These are phyloP conservation scores for Sphinx pinastri DNA, from an alignment of 2,888 invertebrate genomes.

Conservation along the genomic window DNA sequence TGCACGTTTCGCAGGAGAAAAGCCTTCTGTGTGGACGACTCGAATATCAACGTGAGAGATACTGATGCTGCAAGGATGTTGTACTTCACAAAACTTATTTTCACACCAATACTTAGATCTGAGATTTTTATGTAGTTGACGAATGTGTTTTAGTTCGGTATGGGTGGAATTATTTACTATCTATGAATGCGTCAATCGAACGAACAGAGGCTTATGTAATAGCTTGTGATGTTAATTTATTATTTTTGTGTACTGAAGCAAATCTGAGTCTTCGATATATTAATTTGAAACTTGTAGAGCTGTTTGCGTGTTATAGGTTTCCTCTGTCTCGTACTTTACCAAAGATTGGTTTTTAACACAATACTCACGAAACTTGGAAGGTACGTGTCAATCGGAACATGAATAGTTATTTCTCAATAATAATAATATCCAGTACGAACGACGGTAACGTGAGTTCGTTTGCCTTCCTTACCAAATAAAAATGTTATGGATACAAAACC, in stretches of 20 bases:
- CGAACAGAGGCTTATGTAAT: slow-evolving; percentile 43
- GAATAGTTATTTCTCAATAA: neutral
- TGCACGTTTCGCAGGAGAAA: slow-evolving; percentile 67
- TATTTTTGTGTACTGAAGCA: slow-evolving; percentile 32
- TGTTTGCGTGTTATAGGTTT: slow-evolving; percentile 14
- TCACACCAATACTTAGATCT: slow-evolving; percentile 68
- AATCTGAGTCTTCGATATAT: slow-evolving; percentile 36
- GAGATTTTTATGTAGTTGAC: slow-evolving; percentile 64
- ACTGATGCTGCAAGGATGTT: slow-evolving; percentile 33
- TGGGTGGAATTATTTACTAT: neutral
- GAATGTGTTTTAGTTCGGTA: slow-evolving; percentile 2
- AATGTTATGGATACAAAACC: slow-evolving; percentile 26
- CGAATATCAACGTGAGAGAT: slow-evolving; percentile 80
- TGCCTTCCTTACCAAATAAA: slow-evolving; percentile 17
- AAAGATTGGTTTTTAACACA: slow-evolving; percentile 40
- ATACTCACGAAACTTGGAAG: slow-evolving; percentile 36
- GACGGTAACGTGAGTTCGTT: neutral
- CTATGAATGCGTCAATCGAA: slow-evolving; percentile 3
- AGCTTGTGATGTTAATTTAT: slow-evolving; percentile 42
- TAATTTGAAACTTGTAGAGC: neutral
- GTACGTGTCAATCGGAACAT: slow-evolving; percentile 19
- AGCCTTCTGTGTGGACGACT: slow-evolving; percentile 79
- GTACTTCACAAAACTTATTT: slow-evolving; percentile 50
- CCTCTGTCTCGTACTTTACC: slow-evolving; percentile 29
- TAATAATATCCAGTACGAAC: neutral